These are phyloP conservation scores for Arge pagana DNA, from an alignment of 2,888 invertebrate genomes.

Conservation along the genomic window DNA sequence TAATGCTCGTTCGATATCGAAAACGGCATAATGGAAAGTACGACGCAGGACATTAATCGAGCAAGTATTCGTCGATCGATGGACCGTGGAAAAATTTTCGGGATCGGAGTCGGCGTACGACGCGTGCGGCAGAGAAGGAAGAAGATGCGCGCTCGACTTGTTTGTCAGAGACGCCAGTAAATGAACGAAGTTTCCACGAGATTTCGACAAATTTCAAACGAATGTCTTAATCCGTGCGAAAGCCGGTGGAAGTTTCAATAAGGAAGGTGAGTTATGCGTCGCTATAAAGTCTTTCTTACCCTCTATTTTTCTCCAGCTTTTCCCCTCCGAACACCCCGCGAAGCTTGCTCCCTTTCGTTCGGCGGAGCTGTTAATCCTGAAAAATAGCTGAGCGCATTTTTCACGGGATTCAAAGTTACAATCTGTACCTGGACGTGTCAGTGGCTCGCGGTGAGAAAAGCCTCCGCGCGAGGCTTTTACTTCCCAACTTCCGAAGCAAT, in stretches of 20 bases:
- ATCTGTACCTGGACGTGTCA: conserved; percentile 35
- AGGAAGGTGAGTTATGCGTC: conserved; percentile 47
- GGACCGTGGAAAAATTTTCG: no score
- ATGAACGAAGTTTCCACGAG: conserved; percentile 28
- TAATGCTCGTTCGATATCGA: no score
- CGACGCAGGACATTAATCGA: no score
- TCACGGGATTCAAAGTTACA: conserved; percentile 46
- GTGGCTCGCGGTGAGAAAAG: conserved; percentile 12
- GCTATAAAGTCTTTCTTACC: conserved; percentile 40
- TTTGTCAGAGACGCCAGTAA: no score
- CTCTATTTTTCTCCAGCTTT: conserved; percentile 25
- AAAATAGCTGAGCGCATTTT: conserved; percentile 47
- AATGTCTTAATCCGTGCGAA: conserved; percentile 48
- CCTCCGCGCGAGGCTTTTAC: not conserved
- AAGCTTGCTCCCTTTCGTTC: conserved; percentile 22
- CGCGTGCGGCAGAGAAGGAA: no score
- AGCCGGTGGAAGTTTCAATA: conserved; percentile 48
- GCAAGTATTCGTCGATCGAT: no score
- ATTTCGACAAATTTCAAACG: conserved; percentile 46
- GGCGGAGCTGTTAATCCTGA: conserved; percentile 45
- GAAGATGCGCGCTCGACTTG: no score
- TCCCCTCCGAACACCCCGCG: conserved; percentile 17
- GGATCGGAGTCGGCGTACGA: no score
- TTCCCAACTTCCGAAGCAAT: no score
- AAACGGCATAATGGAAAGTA: no score